Evolutionary conservation across 2,113 vertebrate genomes (phyloP), one percentile per base, ranked within the genome.

Genomic region (Sapayoa aenigma): DNA sequence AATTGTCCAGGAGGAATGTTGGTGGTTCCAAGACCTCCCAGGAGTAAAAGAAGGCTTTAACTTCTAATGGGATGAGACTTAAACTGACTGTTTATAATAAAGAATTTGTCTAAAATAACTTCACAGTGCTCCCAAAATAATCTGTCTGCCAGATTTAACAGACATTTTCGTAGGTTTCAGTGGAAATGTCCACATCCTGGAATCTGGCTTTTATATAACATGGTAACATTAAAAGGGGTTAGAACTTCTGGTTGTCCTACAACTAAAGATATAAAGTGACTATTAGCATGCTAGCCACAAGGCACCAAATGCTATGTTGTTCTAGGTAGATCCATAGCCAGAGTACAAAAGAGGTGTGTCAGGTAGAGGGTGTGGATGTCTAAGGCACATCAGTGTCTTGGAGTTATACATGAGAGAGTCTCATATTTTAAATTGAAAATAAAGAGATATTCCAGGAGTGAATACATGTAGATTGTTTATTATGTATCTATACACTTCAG

Each of bases 31-130:
- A 55, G 89, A 95, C 89, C 93, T 95, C 94, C 91, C 83, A 89
- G 52, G 65, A 37, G 1, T n/a, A 83, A 83, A 16, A 93, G 17
- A 76, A 89, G 50, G 84, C 86, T 94, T 89, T 89, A 87, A 84
- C 65, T 96, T 90, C 39, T 67, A 23, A 60, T 21, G 75, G 39
- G 83, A 92, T 88, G 80, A 81, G 85, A 74, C 65, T 95, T 78
- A 67, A 89, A 80, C 44, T 85, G 74, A 75, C 76, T 81, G 50
- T 94, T 97, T 94, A 90, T 68, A 92, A 76, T 92, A 52, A 95
- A 77, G 60, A 84, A 81, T 77, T 81, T 80, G 27, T 92, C 76
- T 89, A 84, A 92, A 94, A 92, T 84, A 86, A 90, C 80, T 93
- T 74, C 65, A 74, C 9, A 89, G 33, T 30, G 5, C 59, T 95